phyloP scores from a whole-genome alignment of 2,113 vertebrate species.

The Lophius piscatorius region DNA sequence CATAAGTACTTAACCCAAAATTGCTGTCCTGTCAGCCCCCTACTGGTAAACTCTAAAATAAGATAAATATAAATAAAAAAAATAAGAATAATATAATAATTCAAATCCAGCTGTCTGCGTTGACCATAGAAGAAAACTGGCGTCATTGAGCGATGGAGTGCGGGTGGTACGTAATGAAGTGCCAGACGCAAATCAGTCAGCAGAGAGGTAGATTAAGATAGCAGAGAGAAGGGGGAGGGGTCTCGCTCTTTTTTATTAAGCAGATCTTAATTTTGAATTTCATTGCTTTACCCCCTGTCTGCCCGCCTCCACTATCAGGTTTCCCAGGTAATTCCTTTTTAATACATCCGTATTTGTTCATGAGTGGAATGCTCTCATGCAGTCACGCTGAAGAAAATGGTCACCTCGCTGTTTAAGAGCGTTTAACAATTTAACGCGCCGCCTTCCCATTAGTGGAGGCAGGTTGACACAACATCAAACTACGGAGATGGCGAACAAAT shows the following conservation, averaged over 20 bases:
- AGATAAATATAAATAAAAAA: no score
- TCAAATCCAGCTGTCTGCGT: no score
- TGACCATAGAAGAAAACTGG: conserved; percentile 28
- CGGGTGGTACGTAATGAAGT: conserved; percentile 31
- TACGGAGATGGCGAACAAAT: conserved; percentile 59
- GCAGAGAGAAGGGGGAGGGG: conserved; percentile 8
- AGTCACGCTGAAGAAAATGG: conserved; percentile 12
- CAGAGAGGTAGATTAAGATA: conserved; percentile 38
- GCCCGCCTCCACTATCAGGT: background rate
- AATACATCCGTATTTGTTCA: conserved; percentile 1
- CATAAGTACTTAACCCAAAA: no score
- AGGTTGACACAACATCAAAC: conserved; percentile 62
- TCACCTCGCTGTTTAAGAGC: conserved; percentile 43
- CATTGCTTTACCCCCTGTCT: no score
- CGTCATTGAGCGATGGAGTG: conserved; percentile 34
- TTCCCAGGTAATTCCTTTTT: background rate
- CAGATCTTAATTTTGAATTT: conserved; percentile 51
- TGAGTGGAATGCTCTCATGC: conserved; percentile 11
- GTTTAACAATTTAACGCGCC: conserved; percentile 44
- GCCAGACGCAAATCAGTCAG: conserved; percentile 36
- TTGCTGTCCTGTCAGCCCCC: no score
- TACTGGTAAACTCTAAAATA: no score
- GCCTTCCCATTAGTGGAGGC: conserved; percentile 58
- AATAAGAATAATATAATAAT: no score
- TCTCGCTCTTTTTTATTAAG: conserved; percentile 48